These are phyloP conservation scores for Notiomystis cincta DNA, from an alignment of 2,113 vertebrate species.

Conservation along the genomic window DNA sequence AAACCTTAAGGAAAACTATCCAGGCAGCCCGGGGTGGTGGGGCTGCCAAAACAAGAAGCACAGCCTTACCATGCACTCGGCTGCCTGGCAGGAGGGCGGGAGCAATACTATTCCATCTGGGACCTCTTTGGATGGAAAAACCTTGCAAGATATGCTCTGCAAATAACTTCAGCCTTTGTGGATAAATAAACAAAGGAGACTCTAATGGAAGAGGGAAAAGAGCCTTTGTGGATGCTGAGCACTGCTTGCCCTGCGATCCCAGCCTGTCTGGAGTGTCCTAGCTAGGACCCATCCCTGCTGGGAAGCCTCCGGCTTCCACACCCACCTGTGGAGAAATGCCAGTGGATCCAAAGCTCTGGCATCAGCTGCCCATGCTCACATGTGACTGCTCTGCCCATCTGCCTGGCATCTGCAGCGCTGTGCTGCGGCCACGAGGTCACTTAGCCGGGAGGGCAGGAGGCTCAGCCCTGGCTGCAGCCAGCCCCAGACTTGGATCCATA, in stretches of 20 bases:
- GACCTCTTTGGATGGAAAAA: background rate
- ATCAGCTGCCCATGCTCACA: background rate
- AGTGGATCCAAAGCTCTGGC: background rate
- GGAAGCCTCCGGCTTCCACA: background rate
- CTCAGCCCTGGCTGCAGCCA: background rate
- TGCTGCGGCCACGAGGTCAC: rapidly evolving
- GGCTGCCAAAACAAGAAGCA: background rate
- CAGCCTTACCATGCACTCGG: rapidly evolving
- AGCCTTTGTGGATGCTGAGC: background rate
- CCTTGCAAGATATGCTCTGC: background rate
- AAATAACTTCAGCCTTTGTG: background rate
- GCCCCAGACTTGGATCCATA: background rate
- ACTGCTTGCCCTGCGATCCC: background rate
- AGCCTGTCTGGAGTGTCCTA: background rate
- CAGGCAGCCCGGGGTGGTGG: background rate
- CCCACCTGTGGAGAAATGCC: background rate
- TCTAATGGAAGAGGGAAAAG: background rate
- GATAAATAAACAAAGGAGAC: background rate
- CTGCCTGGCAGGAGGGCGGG: background rate
- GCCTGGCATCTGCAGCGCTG: background rate
- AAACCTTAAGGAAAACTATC: background rate
- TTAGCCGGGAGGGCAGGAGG: rapidly evolving
- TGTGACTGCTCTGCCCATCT: background rate
- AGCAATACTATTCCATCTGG: background rate
- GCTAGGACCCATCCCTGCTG: background rate